Percentiles rank a stretch among this genome's conserved stretches.
These are phyloP conservation scores for Molorchus minor DNA, from an alignment of 2,888 invertebrate species.

Conservation along the genomic window DNA sequence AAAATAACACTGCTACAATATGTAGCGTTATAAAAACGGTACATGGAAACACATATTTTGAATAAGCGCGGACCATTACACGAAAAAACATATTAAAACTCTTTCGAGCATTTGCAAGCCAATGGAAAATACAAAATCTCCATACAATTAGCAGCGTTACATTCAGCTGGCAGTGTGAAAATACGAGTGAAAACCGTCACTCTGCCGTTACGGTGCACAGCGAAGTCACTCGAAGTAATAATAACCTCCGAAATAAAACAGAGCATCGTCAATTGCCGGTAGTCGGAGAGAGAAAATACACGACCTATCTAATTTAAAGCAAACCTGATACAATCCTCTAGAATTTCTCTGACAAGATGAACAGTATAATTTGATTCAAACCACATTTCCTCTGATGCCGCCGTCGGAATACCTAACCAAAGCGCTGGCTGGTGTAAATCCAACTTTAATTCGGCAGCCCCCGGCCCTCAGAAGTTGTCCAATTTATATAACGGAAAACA, in stretches of 20 bases:
- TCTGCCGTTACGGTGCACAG: not conserved
- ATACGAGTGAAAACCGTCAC: not conserved
- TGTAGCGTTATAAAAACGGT: too few relatives aligned
- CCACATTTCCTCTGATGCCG: conserved; percentile 52
- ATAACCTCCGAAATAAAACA: conserved; percentile 22
- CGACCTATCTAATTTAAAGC: conserved; percentile 51
- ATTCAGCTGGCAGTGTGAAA: not conserved
- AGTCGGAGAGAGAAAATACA: conserved; percentile 28
- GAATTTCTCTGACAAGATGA: conserved; percentile 57
- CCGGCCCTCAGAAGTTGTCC: conserved; percentile 53
- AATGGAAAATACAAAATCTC: too few relatives aligned
- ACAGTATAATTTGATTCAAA: conserved; percentile 59
- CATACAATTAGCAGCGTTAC: not conserved
- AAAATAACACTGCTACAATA: too few relatives aligned
- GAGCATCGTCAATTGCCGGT: not conserved
- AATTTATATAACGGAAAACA: conserved; percentile 51
- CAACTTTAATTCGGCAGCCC: conserved; percentile 56
- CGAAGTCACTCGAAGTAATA: conserved; percentile 18
- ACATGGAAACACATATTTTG: too few relatives aligned
- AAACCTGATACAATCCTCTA: conserved; percentile 55
- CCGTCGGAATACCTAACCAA: conserved; percentile 53
- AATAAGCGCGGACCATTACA: too few relatives aligned
- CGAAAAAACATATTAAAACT: too few relatives aligned
- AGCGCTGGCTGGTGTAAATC: conserved; percentile 55
- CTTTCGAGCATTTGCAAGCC: too few relatives aligned